Evolutionary conservation across 2,113 vertebrate species (phyloP), one percentile per base, ranked within the genome.

Genomic region (Arizona elegans): DNA sequence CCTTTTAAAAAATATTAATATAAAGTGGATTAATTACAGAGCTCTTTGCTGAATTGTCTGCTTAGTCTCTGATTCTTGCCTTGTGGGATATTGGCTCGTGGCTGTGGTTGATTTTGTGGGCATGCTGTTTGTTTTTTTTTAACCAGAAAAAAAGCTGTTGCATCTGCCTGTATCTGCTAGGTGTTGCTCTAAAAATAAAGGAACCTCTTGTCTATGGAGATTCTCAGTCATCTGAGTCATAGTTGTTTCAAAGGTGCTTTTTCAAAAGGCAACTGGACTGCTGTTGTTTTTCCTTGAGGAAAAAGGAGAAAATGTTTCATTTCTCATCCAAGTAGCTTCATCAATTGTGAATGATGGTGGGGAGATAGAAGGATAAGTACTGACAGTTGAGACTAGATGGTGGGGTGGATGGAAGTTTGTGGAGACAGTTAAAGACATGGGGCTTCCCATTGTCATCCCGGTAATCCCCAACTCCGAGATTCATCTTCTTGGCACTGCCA

Each of bases 401-500:
- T 7, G 62, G 62, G 11, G 26, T 23, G 12, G 65, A n/a, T 70
- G 65, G 65, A 33, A 70, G 13, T 98, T 99, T 99, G 88, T 98
- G 98, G 87, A 99, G 98, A 23, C 98, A 99, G 95, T 95, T 98
- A 50, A 99, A 98, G 70, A 99, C 98, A 0, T 98, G 99, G 0
- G 99, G 99, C 95, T 99, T 99, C 59, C 99, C 99, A 0, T 97
- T 98, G 96, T 99, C 99, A 65, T 99, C 99, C 62, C 98, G 98
- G 96, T 99, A 99, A 0, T 99, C 99, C 54, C 99, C 99, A 2
- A 99, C 99, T 1, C 99, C 99, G 95, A 99, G 97, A 96, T 99
- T 99, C 98, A 99, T 99, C 97, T 99, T 99, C 97, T 99, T 99
- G 91, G 98, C 97, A 95, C 98, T 99, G 94, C 96, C 98, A 96